phyloP scores from a whole-genome alignment of 2,797 vertebrate genomes.

The Picus viridis region DNA sequence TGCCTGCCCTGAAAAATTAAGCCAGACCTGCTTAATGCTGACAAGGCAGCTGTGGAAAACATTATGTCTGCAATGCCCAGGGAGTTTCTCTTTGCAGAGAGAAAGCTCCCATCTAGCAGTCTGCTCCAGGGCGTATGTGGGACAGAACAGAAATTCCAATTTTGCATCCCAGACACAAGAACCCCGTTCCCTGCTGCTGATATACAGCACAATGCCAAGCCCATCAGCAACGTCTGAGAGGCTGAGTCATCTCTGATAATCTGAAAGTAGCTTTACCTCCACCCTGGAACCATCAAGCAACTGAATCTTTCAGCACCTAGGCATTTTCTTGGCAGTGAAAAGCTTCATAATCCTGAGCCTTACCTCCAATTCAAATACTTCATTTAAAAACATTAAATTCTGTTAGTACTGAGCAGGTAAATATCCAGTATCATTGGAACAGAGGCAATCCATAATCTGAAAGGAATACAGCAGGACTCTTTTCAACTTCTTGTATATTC shows the following conservation, averaged over 20 bases:
- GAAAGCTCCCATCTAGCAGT: not conserved
- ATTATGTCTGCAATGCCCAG: not conserved
- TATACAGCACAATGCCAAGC: not conserved
- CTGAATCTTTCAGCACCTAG: not conserved
- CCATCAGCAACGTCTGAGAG: not conserved
- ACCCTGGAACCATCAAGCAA: not conserved
- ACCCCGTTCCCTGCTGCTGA: not conserved
- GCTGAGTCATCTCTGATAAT: not conserved
- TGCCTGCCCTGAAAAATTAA: not conserved
- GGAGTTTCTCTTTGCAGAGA: not conserved
- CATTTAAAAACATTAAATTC: not conserved
- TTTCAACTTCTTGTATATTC: not conserved
- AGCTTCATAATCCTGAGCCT: not conserved
- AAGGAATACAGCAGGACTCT: not conserved
- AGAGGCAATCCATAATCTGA: not conserved
- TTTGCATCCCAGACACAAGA: not conserved
- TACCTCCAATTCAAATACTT: not conserved
- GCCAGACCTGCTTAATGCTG: not conserved
- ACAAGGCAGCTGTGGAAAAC: not conserved
- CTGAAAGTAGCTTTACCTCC: not conserved
- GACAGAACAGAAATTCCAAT: not conserved
- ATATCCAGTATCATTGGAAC: not conserved
- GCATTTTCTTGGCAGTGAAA: not conserved
- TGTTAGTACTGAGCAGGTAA: not conserved
- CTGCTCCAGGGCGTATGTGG: fast-evolving